Base-by-base conservation (phyloP, 2,888 invertebrate genomes). In the Apodemia hepburni region DNA sequence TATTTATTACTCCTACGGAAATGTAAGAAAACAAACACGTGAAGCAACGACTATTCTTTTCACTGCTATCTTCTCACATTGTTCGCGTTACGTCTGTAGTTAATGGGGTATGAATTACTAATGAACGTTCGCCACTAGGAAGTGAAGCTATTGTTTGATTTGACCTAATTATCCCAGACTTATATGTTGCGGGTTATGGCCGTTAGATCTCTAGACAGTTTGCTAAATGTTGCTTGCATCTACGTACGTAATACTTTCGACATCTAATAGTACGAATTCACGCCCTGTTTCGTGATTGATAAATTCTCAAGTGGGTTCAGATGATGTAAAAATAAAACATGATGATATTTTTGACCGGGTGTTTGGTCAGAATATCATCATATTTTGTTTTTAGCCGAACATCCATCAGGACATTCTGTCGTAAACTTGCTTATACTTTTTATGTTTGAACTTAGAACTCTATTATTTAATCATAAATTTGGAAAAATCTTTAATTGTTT, bases 11-110 rank as follows among this genome's bases (percentile, higher is more conserved):
- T 81, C 79, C 76, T 81, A 82, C 82, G 79, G 80, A 85, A 85
- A 77, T 74, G 72, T 58, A 64, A 57, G 59, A 64, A 64, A 85
- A 84, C 81, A 83, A 84, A 84, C 83, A 84, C 76, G 76, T 88
- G 82, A 85, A 72, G 89, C 85, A 88, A 89, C 84, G 81, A 81
- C 84, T 80, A 83, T 86, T 87, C 82, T 86, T 85, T 81, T 75
- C 80, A 78, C 79, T 76, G 78, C 84, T 85, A 87, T 87, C 87
- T 82, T 81, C 77, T 80, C 76, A 75, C 83, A 88, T 90, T 90
- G 90, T 90, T 85, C 69, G 71, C 68, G 76, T 90, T 90, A 89
- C 87, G 87, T 69, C 70, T 73, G 75, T 73, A 76, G 80, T 82
- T 85, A 87, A 86, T 85, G 82, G 84, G 76, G 80, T 85, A 85